A percentile compares a stretch with the other conserved stretches of the same genome.
phyloP scores from a whole-genome alignment of 2,797 vertebrate genomes.

The Labroides dimidiatus region DNA sequence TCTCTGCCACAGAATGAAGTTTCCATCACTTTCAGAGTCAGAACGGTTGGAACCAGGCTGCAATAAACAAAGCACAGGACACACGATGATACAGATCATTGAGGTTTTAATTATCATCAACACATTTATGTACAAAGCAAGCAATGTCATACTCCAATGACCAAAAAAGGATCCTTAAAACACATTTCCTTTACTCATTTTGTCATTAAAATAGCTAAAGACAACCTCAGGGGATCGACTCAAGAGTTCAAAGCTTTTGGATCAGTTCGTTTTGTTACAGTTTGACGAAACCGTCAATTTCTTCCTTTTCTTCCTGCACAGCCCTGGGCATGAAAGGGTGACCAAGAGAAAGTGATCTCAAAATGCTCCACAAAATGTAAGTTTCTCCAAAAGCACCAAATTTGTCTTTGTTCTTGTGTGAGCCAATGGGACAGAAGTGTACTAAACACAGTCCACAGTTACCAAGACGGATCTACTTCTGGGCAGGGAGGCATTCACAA shows the following conservation, averaged over 20 bases:
- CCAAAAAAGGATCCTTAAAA: conserved; percentile 71
- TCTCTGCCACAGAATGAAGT: no score
- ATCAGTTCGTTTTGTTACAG: conserved; percentile 55
- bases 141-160: conserved; percentile 75
- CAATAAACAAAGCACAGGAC: conserved; percentile 10
- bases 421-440: conserved; percentile 11
- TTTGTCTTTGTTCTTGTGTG: conserved; percentile 54
- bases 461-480: neutral
- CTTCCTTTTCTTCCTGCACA: conserved; percentile 49
- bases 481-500: conserved; percentile 1
- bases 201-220: conserved; percentile 75
- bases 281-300: conserved; percentile 46
- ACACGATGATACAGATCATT: conserved; percentile 61
- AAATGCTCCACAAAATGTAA: conserved; percentile 39
- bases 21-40: no score
- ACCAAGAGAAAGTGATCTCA: conserved; percentile 18
- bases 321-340: conserved; percentile 55
- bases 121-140: conserved; percentile 88
- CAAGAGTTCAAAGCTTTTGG: conserved; percentile 54
- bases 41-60: no score
- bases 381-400: conserved; percentile 55
- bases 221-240: conserved; percentile 54
- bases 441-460: conserved; percentile 12
- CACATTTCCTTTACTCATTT: conserved; percentile 30
- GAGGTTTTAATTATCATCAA: conserved; percentile 86